These are phyloP conservation scores for Pseudomyrmex dendroicus DNA, from an alignment of 1,140 invertebrate species.

Conservation along the genomic window DNA sequence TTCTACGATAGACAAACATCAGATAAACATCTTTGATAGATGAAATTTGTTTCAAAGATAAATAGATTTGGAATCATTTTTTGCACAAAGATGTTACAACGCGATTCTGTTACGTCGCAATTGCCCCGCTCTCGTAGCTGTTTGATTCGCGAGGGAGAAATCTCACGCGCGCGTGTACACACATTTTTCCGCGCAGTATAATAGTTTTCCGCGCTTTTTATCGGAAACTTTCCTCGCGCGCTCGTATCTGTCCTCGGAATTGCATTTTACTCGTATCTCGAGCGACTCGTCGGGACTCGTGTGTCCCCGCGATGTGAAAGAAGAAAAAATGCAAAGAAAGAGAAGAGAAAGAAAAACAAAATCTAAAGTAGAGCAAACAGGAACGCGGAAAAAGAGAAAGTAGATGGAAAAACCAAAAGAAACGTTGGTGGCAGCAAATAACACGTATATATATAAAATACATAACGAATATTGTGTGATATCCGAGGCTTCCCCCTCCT, in stretches of 20 bases:
- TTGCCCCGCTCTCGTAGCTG: neutral
- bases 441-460: slow-evolving; percentile 73
- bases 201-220: slow-evolving; percentile 2
- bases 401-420: slow-evolving; percentile 32
- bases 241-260: slow-evolving; percentile 1
- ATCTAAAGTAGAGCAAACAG: neutral
- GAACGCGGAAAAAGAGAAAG: slow-evolving; percentile 23
- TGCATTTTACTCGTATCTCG: slow-evolving; percentile 28
- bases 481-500: slow-evolving; percentile 38
- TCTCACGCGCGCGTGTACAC: too few relatives aligned
- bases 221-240: slow-evolving; percentile 20
- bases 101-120: neutral
- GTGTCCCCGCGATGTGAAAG: slow-evolving; percentile 29
- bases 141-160: neutral
- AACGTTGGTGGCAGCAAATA: slow-evolving; percentile 84
- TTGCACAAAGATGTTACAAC: neutral
- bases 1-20: too few relatives aligned
- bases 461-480: slow-evolving; percentile 22
- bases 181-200: too few relatives aligned
- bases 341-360: slow-evolving; percentile 25
- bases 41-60: neutral
- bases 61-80: slow-evolving; percentile 14
- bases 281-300: slow-evolving; percentile 52
- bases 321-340: slow-evolving; percentile 1
- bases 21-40: too few relatives aligned